Evolutionary conservation across 2,797 vertebrate species (phyloP), one percentile per base, ranked within the genome.

Genomic region (Hemibagrus guttatus): DNA sequence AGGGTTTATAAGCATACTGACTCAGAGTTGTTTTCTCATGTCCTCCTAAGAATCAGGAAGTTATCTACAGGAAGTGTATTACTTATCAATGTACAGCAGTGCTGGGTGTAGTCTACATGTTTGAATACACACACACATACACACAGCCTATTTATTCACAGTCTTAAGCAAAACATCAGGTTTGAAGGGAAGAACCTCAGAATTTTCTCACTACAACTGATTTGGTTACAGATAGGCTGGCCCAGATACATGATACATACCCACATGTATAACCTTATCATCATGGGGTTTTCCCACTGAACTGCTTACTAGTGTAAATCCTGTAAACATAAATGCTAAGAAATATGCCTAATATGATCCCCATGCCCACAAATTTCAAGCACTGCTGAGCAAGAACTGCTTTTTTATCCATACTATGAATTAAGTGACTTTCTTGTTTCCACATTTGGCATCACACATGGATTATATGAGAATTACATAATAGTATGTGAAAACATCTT

Each of bases 11-110:
- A 68, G 9, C 46, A 82, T 52, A 82, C 26, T 76, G 63, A 81
- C 56, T 35, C 61, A 59, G 23, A 61, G 21, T 42, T 31, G 13
- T 46, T 72, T 42, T 83, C 28, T 72, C 39, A 35, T 81, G 66
- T 71, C 6, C n/a, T 54, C 9, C 42, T 31, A 21, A 35, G 28
- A 72, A 63, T 17, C 42, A 86, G 58, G 26, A 17, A 1, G 61
- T 81, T 74, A 75, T 72, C 56, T 80, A 72, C 68, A 80, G 75
- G 64, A 85, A 81, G 26, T 82, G 46, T 68, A 49, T 35, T 52
- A 88, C 69, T 28, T 81, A 56, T 83, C 23, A 28, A 9, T 21
- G 28, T 63, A n/a, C 54, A 72, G 75, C 66, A 81, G 54, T 81
- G 28, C n/a, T 28, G 68, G 75, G 56, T 84, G 63, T 81, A 59